These are phyloP conservation scores for Matsumurasca onukii DNA, from an alignment of 1,140 invertebrate genomes.

Conservation along the genomic window DNA sequence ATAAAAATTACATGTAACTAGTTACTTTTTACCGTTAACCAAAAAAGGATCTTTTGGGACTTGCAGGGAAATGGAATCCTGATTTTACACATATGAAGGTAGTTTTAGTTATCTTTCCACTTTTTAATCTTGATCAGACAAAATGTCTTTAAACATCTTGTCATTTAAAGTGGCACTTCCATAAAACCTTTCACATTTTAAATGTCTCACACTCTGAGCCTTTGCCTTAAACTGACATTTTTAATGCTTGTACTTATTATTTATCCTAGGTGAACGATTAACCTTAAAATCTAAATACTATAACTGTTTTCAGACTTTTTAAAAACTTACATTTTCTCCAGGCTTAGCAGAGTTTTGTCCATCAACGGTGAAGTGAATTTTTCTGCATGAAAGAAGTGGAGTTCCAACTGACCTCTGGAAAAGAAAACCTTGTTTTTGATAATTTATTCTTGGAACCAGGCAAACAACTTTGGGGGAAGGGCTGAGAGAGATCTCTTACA, in stretches of 20 bases:
- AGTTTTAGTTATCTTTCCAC: no score
- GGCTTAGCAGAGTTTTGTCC: slow-evolving; percentile 33
- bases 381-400: slow-evolving; percentile 31
- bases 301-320: background rate
- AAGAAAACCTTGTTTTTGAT: no score
- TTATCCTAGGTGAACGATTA: background rate
- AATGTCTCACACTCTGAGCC: background rate
- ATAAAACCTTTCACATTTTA: background rate
- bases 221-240: background rate
- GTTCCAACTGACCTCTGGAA: background rate
- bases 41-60: no score
- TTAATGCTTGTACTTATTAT: background rate
- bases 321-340: slow-evolving; percentile 32
- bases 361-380: slow-evolving; percentile 40
- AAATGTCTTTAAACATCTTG: background rate
- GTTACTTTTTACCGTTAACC: no score
- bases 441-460: no score
- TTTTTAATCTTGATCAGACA: no score
- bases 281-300: background rate
- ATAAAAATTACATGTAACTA: no score
- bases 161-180: background rate
- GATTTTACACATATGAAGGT: no score
- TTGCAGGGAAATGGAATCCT: no score
- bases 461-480: background rate
- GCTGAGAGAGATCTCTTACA: no score